Evolutionary conservation across 2,888 invertebrate species (phyloP), one percentile per base, ranked within the genome.

Genomic region (Phyllotreta striolata): DNA sequence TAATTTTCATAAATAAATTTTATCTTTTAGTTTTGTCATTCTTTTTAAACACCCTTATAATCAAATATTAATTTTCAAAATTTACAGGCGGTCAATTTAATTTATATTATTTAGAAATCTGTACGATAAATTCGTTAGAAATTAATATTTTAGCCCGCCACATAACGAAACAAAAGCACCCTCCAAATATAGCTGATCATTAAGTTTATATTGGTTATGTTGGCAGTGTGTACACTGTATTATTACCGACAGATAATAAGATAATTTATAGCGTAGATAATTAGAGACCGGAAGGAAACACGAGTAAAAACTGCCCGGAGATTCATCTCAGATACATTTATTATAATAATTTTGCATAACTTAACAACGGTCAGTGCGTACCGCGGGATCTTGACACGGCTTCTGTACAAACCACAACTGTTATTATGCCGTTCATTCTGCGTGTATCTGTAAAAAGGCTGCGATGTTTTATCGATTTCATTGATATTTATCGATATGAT

Each of bases 241-340:
- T 64, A 70, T 69, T 70, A 70, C 70, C 67, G 68, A 69, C 68
- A 68, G 69, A 73, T 72, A 70, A 67, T 68, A 64, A 74, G 80
- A 80, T 81, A 81, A 81, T 81, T 79, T 77, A 79, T 78, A 77
- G 77, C 77, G 75, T 78, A 75, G 73, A 78, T 80, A 82, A 82
- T 82, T 82, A 81, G 76, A 78, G 77, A 77, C 82, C 81, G 81
- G 81, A 81, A 81, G 81, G 82, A 81, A 81, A 81, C 78, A 77
- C 80, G 79, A 80, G 80, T 79, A 81, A 81, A 81, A 81, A 80
- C 79, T 75, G 79, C 75, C 77, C 79, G 78, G 79, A 82, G 81
- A 81, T 81, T 81, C 80, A 81, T 81, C 80, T 74, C 73, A 70
- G 82, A 82, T 82, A 82, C 82, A 82, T 82, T 80, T 77, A 82